These are phyloP conservation scores for Polyommatus iphigenia DNA, from an alignment of 2,888 invertebrate species.

Conservation along the genomic window DNA sequence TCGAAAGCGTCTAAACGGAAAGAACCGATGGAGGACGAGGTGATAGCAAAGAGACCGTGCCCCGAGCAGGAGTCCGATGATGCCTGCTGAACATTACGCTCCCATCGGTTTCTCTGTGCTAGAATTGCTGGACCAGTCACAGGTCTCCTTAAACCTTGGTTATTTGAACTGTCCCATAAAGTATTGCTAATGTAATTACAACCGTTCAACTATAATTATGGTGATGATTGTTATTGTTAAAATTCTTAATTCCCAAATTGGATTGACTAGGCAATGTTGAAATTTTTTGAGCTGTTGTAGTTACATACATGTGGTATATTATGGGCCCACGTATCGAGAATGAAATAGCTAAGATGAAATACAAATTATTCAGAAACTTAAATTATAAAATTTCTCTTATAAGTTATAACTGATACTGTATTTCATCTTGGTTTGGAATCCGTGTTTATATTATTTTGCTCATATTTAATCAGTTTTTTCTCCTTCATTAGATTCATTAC, in stretches of 20 bases:
- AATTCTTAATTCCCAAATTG: not conserved
- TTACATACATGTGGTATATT: not conserved
- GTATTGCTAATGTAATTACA: not conserved
- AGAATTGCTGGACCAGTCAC: slow-evolving; percentile 10
- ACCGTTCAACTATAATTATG: not conserved
- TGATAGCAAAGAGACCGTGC: slow-evolving; percentile 71
- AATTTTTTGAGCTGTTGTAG: not conserved
- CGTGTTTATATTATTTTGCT: not conserved
- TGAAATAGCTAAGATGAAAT: slow-evolving; percentile 6
- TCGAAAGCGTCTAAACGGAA: slow-evolving; percentile 61
- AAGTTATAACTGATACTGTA: not conserved
- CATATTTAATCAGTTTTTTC: not conserved
- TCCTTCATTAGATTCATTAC: not conserved
- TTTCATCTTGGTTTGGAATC: not conserved
- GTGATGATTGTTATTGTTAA: not conserved
- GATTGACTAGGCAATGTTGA: not conserved
- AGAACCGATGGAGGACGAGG: slow-evolving; percentile 62
- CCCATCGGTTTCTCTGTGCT: not conserved
- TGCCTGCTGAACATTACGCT: slow-evolving; percentile 23
- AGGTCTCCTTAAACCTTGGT: slow-evolving; percentile 15
- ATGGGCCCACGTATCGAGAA: not conserved
- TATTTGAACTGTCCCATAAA: not conserved
- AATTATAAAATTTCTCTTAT: not conserved
- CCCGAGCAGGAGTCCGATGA: not conserved
- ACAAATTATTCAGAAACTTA: not conserved